Percentiles rank a stretch among this genome's conserved stretches.
phyloP scores from a whole-genome alignment of 2,888 invertebrate genomes.

The Branchinecta sandiegonensis region DNA sequence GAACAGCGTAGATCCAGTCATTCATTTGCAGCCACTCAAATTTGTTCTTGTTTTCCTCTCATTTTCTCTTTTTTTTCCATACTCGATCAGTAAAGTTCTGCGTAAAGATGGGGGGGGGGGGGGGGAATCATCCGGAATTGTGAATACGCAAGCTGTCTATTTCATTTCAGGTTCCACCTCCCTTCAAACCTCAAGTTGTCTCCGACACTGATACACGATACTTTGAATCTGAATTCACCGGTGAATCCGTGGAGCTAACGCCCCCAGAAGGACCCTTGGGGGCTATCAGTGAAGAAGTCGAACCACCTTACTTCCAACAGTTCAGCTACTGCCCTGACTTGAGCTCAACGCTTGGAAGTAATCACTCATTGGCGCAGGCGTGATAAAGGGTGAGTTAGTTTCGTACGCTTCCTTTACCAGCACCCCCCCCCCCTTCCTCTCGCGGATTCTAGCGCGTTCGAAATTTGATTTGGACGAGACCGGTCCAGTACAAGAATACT shows the following conservation, averaged over 20 bases:
- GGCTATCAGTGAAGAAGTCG: conserved; percentile 47
- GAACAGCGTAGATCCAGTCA: too few species aligned
- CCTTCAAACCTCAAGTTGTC: conserved; percentile 81
- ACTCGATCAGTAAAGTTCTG: too few species aligned
- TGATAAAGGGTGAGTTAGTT: not conserved
- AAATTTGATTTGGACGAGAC: too few species aligned
- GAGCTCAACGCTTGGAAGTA: conserved; percentile 46
- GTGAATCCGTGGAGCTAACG: conserved; percentile 88
- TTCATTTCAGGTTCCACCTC: conserved; percentile 60
- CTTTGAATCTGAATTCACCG: conserved; percentile 96
- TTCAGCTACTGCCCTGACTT: conserved; percentile 64
- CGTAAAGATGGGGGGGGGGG: too few species aligned
- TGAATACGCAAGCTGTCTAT: conserved; percentile 18
- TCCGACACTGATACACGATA: conserved; percentile 94
- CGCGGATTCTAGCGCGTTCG: too few species aligned
- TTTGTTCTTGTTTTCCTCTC: too few species aligned
- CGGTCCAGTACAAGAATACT: too few species aligned
- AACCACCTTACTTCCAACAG: conserved; percentile 52
- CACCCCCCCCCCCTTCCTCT: too few species aligned
- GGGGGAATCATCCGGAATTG: conserved; percentile 2
- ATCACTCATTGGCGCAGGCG: conserved; percentile 24
- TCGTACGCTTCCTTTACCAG: not conserved
- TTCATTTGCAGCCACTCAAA: too few species aligned
- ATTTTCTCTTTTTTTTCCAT: too few species aligned
- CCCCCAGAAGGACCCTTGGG: conserved; percentile 63